Conservation (phyloP, 2,113 vertebrate genomes). For the Labeo catla region DNA sequence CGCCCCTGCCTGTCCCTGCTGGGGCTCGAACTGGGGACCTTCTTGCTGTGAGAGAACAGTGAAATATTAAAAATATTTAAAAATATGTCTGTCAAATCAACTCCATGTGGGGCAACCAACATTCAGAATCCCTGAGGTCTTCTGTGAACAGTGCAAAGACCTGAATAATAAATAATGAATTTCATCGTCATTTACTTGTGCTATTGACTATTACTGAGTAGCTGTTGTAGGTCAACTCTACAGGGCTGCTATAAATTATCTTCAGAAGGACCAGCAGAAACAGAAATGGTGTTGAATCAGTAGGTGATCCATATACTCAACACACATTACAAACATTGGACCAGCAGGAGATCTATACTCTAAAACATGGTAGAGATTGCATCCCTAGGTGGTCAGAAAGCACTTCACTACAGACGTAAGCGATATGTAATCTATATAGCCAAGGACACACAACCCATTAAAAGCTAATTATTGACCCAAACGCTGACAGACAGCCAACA, state of each 20-base stretch:
- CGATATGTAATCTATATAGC: constrained; percentile 29
- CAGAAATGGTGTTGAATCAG: background rate
- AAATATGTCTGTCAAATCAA: too few species aligned
- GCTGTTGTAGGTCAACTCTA: background rate
- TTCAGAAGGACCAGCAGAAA: background rate
- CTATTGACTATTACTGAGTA: background rate
- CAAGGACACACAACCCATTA: constrained; percentile 21
- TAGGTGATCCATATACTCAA: background rate
- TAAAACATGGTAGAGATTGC: constrained; percentile 16
- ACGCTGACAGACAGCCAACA: background rate
- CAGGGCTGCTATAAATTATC: background rate
- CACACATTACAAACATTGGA: background rate
- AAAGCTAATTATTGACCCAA: constrained; percentile 18
- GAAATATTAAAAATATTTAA: too few species aligned
- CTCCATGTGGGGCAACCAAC: background rate
- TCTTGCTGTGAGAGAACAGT: too few species aligned
- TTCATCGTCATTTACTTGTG: background rate
- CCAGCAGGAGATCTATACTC: constrained; percentile 9
- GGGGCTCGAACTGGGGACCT: too few species aligned
- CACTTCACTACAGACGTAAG: background rate
- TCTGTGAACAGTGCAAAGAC: background rate
- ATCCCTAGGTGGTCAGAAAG: constrained; percentile 31
- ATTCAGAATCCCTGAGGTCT: background rate
- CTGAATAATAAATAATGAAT: background rate
- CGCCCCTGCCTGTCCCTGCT: too few species aligned